These are phyloP conservation scores for Orchesella flavescens DNA, from an alignment of 2,888 invertebrate species.

Conservation along the genomic window DNA sequence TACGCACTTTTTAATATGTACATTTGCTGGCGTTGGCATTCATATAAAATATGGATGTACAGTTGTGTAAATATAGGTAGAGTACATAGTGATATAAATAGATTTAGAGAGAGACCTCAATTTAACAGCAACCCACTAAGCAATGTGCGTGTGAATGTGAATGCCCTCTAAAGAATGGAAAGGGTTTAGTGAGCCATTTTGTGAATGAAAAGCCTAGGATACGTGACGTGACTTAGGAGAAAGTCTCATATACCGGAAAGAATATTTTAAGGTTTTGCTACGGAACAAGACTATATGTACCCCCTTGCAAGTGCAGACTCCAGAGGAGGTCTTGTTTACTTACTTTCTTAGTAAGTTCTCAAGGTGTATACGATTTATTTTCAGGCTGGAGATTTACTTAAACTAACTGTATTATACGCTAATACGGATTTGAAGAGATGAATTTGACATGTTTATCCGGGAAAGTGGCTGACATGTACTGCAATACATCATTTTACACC, in stretches of 20 bases:
- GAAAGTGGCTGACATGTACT: not conserved
- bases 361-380: not conserved
- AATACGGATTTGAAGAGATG: not conserved
- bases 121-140: not conserved
- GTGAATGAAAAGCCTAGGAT: not conserved
- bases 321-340: not conserved
- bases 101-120: not conserved
- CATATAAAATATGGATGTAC: no score
- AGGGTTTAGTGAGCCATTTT: constrained; percentile 2
- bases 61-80: no score
- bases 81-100: no score
- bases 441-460: not conserved
- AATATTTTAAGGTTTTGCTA: not conserved
- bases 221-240: constrained; percentile 3
- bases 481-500: not conserved
- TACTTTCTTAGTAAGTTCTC: not conserved
- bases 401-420: not conserved
- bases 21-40: no score
- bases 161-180: constrained; percentile 12
- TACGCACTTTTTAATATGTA: no score
- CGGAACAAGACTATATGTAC: not conserved
- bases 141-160: constrained; percentile 12
- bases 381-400: not conserved
- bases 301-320: not conserved
- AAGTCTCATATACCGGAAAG: not conserved